Evolutionary conservation across 2,797 vertebrate species (phyloP), one percentile per base, ranked within the genome.

Genomic region (Tinamus major): DNA sequence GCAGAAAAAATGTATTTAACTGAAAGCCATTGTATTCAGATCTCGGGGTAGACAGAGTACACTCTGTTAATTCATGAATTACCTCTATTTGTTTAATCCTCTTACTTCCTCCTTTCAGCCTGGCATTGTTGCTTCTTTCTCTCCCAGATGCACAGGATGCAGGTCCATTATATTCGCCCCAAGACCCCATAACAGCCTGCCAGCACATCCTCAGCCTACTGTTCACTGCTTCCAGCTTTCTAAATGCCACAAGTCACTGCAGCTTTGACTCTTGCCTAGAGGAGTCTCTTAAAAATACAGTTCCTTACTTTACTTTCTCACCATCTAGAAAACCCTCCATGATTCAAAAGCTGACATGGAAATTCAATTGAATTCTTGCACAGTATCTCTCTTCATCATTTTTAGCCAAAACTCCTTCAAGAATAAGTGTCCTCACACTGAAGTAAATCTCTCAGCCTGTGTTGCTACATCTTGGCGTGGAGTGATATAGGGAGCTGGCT

Each of bases 51-150:
- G 78, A 80, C 71, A 95, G 23, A 62, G 85, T 20, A 61, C 29
- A 44, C 41, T 72, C 23, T 72, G 42, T 86, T 95, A 92, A 95
- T 95, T 93, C 72, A 92, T 80, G 70, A 92, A 92, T 87, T 94
- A 90, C 48, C 64, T 83, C 53, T 94, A 89, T 87, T 93, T 94
- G 55, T 96, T 92, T 92, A 95, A 96, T 94, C 61, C 63, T 48
- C 49, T 94, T 77, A 87, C 88, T 95, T 88, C 80, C 62, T 92
- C n/a, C 71, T 86, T 90, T 91, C 83, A 91, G 61, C 58, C 80
- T 89, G 79, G 77, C 69, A 85, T 82, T 9, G 1, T 67, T 94
- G 72, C 69, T 67, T 51, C 37, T 56, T 55, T 89, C 5, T 0
- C 42, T 85, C 58, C 46, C 67, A 79, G 68, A 76, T 29, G 68